These are phyloP conservation scores for Scaptomyza graminum DNA, from an alignment of 1,140 invertebrate genomes.

Conservation along the genomic window DNA sequence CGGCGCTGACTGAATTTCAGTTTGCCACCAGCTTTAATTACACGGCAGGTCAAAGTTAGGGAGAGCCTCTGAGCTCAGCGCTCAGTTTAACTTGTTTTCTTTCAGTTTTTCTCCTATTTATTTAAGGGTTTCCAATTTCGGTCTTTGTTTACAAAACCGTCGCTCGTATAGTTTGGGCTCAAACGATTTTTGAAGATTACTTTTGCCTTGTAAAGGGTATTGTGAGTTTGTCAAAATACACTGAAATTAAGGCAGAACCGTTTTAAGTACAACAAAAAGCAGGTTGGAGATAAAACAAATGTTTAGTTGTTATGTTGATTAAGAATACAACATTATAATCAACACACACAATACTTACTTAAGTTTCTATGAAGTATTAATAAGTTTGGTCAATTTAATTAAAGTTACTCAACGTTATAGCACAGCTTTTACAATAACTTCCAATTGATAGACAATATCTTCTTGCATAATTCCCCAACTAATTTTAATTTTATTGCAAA, in stretches of 20 bases:
- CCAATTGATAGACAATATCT: too few species aligned
- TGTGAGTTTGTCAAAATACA: neutral
- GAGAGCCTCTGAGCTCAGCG: neutral
- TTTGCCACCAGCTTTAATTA: slow-evolving; percentile 60
- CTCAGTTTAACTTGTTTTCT: slow-evolving; percentile 21
- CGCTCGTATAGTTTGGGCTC: slow-evolving; percentile 47
- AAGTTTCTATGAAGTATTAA: too few species aligned
- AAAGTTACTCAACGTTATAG: too few species aligned
- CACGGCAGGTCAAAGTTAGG: slow-evolving; percentile 13
- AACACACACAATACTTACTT: too few species aligned
- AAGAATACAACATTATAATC: too few species aligned
- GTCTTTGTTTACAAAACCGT: slow-evolving; percentile 24
- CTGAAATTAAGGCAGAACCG: neutral
- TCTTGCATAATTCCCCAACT: neutral
- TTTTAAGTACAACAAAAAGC: too few species aligned
- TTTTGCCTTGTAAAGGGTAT: neutral
- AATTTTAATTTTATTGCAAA: neutral
- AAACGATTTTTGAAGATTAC: slow-evolving; percentile 23
- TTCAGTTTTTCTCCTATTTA: neutral
- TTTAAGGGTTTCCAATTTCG: slow-evolving; percentile 18
- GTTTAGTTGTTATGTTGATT: too few species aligned
- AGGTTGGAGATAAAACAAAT: neutral
- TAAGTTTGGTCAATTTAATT: too few species aligned
- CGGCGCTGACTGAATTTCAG: slow-evolving; percentile 35
- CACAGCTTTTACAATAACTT: too few species aligned